Conservation (phyloP, 2,888 invertebrate species). For the Pandemis corylana region DNA sequence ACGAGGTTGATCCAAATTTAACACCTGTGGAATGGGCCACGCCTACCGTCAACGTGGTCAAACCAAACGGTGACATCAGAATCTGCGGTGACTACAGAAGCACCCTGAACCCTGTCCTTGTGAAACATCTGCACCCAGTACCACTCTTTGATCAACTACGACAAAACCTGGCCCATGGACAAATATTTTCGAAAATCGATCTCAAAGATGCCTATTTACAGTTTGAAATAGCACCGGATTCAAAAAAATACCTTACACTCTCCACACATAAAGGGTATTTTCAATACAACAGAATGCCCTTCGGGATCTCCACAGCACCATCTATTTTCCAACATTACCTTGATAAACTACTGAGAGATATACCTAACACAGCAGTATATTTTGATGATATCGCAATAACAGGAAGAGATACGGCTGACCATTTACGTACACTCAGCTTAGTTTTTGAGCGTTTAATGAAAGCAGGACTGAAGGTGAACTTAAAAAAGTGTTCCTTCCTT, state of each 20-base stretch:
- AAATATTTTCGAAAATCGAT: constrained; percentile 18
- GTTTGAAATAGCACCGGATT: constrained; percentile 3
- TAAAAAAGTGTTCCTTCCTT: constrained; percentile 35
- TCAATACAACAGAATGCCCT: background rate
- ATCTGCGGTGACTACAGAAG: constrained; percentile 36
- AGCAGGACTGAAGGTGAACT: background rate
- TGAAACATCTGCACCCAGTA: constrained; percentile 34
- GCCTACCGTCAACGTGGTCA: constrained; percentile 23
- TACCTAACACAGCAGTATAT: constrained; percentile 33
- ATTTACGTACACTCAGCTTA: constrained; percentile 8
- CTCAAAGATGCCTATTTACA: background rate
- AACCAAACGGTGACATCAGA: constrained; percentile 24
- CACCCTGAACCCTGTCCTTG: constrained; percentile 31
- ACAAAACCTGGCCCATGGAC: constrained; percentile 19
- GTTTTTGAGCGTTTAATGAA: constrained; percentile 25
- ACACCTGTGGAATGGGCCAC: background rate
- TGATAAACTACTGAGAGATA: constrained; percentile 12
- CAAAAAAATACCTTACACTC: background rate
- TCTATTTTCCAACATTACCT: background rate
- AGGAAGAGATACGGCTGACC: constrained; percentile 14
- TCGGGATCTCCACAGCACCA: background rate
- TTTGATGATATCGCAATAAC: constrained; percentile 22
- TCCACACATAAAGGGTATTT: background rate
- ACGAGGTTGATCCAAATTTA: too few species aligned
- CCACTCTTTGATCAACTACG: constrained; percentile 40